Evolutionary conservation across 2,113 vertebrate genomes (phyloP).

Genomic region (Perca schrenkii): DNA sequence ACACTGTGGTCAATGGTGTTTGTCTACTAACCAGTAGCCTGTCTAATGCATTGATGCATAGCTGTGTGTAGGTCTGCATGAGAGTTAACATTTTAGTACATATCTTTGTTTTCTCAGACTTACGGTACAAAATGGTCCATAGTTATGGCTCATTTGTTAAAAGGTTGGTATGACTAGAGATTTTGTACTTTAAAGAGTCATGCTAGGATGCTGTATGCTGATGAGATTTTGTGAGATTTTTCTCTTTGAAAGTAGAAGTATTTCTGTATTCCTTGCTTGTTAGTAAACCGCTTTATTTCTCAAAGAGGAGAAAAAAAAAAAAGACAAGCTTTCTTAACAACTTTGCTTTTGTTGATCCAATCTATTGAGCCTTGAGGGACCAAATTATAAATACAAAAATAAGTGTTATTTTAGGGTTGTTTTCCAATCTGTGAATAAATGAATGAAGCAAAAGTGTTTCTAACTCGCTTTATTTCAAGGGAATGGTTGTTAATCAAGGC

Average conservation of each 20-base stretch:
- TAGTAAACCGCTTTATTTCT: slow-evolving; percentile 74
- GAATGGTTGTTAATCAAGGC: slow-evolving; percentile 34
- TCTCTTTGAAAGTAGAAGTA: slow-evolving; percentile 74
- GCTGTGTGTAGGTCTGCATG: slow-evolving; percentile 84
- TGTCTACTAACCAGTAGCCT: slow-evolving; percentile 78
- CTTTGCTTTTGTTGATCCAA: slow-evolving; percentile 76
- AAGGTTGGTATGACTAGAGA: slow-evolving; percentile 67
- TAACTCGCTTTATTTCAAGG: slow-evolving; percentile 39
- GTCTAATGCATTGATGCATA: slow-evolving; percentile 77
- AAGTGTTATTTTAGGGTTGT: slow-evolving; percentile 81
- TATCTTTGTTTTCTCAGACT: slow-evolving; percentile 70
- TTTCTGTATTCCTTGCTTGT: slow-evolving; percentile 80
- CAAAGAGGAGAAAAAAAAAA: slow-evolving; percentile 38
- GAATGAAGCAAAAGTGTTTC: slow-evolving; percentile 70
- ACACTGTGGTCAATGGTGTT: slow-evolving; percentile 73
- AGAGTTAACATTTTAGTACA: slow-evolving; percentile 75
- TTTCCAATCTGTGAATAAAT: slow-evolving; percentile 86
- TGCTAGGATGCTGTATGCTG: slow-evolving; percentile 63
- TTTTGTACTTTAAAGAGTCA: slow-evolving; percentile 77
- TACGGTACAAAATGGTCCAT: slow-evolving; percentile 56
- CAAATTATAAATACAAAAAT: slow-evolving; percentile 71
- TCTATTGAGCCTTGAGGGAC: slow-evolving; percentile 80
- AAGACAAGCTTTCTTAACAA: slow-evolving; percentile 68
- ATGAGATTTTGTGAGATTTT: slow-evolving; percentile 77
- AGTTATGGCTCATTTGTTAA: slow-evolving; percentile 66